Base-by-base conservation (phyloP, 2,113 vertebrate genomes). In the Syngnathoides biaculeatus region DNA sequence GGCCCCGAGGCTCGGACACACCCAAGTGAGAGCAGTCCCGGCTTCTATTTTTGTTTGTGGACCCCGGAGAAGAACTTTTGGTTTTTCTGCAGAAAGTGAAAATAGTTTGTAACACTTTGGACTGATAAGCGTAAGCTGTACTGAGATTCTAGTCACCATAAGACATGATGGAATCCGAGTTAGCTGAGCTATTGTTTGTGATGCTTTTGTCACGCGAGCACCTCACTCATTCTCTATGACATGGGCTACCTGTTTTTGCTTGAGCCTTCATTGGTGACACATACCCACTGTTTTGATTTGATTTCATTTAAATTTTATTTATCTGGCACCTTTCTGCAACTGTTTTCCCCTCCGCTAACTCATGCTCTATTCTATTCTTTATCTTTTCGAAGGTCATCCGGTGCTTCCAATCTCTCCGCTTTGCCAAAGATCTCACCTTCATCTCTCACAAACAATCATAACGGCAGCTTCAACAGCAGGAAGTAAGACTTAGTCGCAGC, bases 361-460 rank as follows among this genome's bases (percentile, higher is more conserved):
- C 86, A 82, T 78, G 71, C 73, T 87, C 80, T 88, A 94, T 96
- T 94, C 92, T 94, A n/a, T 35, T 35, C 30, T 94, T 89, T 95
- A 93, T 98, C 94, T 91, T 96, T 96, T 95, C 93, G 91, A 98
- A 98, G 96, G 95, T 97, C 95, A 92, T 94, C 96, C 93, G 95
- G 95, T 93, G 93, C 95, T 95, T 96, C 95, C 90, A 95, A 96
- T 96, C 96, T 98, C 93, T 95, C 95, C 95, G 89, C 96, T 95
- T 98, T 99, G 94, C 95, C 96, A 98, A 99, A 99, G 96, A 96
- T 98, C 93, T 98, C 94, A 92, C 93, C 94, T 93, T 94, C 97
- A 95, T 95, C 96, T 93, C 95, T 97, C 87, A 95, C 97, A 96
- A 98, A 98, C 97, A 98, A 94, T 98, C 97, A 97, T 96, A 98